Conservation (phyloP, 2,888 invertebrate genomes). For the Drosophila prolongata region DNA sequence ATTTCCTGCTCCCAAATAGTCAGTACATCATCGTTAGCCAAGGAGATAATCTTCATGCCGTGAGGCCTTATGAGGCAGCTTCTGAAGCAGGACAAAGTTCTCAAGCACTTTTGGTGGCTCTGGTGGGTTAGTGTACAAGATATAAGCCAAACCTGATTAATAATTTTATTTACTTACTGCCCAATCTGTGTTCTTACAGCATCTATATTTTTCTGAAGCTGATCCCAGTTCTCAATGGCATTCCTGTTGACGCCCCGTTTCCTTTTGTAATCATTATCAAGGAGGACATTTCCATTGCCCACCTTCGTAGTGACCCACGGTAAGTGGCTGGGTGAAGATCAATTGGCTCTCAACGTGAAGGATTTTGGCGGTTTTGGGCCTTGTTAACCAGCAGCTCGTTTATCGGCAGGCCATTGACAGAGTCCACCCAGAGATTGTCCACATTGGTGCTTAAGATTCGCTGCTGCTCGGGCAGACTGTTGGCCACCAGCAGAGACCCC, state of each 20-base stretch:
- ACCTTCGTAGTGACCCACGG: slow-evolving; percentile 68
- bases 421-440: slow-evolving; percentile 68
- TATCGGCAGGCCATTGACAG: slow-evolving; percentile 81
- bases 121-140: neutral
- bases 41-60: slow-evolving; percentile 56
- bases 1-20: slow-evolving; percentile 51
- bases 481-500: slow-evolving; percentile 73
- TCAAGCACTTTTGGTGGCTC: slow-evolving; percentile 64
- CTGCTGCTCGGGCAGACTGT: slow-evolving; percentile 52
- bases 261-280: slow-evolving; percentile 28
- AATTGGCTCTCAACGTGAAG: slow-evolving; percentile 74
- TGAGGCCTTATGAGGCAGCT: slow-evolving; percentile 54
- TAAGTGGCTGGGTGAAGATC: slow-evolving; percentile 70
- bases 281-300: slow-evolving; percentile 10
- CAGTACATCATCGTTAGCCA: slow-evolving; percentile 61
- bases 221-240: slow-evolving; percentile 32
- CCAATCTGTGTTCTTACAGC: slow-evolving; percentile 56
- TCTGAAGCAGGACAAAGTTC: slow-evolving; percentile 76
- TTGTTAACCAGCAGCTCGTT: slow-evolving; percentile 62
- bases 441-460: slow-evolving; percentile 77
- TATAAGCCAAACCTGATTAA: too few species aligned
- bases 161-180: slow-evolving; percentile 40
- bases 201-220: slow-evolving; percentile 47
- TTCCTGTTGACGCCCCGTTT: slow-evolving; percentile 35
- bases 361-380: slow-evolving; percentile 64